Evolutionary conservation across 2,888 invertebrate genomes (phyloP).

Genomic region (Agrilus mali): DNA sequence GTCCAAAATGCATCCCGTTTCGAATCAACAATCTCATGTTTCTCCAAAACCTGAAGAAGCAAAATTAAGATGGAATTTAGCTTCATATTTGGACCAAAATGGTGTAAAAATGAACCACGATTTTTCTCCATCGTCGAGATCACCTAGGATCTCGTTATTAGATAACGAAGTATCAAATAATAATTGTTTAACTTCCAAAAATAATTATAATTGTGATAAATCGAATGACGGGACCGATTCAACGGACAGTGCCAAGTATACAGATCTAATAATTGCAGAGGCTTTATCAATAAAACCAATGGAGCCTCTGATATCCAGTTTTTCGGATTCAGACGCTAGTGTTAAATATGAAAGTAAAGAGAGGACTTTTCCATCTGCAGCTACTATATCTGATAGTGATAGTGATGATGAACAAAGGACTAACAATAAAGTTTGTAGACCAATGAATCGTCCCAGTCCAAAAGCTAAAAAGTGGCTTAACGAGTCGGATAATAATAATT

Average conservation of each 20-base stretch:
- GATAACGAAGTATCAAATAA: conserved; percentile 13
- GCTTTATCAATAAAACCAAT: conserved; percentile 24
- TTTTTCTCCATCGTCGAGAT: conserved; percentile 14
- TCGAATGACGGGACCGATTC: conserved; percentile 30
- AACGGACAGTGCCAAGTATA: conserved; percentile 41
- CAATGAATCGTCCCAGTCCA: conserved; percentile 27
- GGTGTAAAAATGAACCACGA: conserved; percentile 15
- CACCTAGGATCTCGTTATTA: conserved; percentile 12
- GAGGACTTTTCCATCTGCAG: conserved; percentile 23
- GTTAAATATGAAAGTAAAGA: conserved; percentile 21
- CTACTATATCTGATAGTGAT: conserved; percentile 24
- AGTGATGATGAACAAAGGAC: conserved; percentile 22
- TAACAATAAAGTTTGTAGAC: conserved; percentile 22
- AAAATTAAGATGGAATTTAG: conserved; percentile 33
- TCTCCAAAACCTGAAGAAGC: conserved; percentile 35
- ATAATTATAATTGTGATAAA: conserved; percentile 19
- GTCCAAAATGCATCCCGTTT: conserved; percentile 18
- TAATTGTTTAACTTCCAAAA: conserved; percentile 12
- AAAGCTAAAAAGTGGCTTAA: conserved; percentile 28
- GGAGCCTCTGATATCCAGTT: conserved; percentile 41
- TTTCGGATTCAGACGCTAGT: conserved; percentile 40
- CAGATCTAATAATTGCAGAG: conserved; percentile 43
- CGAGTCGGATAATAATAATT: conserved; percentile 23
- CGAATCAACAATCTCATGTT: conserved; percentile 20
- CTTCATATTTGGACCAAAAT: conserved; percentile 32